Conservation (phyloP, 2,797 vertebrate species). For the Gymnoscopelus braueri region DNA sequence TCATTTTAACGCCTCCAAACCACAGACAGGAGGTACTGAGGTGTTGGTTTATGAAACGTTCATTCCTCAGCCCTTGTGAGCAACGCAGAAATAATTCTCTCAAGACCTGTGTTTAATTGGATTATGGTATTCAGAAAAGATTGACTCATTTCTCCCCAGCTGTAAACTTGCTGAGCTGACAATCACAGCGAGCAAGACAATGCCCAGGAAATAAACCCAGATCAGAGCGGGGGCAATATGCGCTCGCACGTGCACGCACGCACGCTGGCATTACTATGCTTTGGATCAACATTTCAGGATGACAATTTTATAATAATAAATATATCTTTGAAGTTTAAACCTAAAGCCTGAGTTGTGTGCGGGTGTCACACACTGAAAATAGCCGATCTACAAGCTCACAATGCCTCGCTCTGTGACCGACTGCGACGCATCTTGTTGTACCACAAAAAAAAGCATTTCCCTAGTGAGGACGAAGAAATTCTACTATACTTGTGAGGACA, state of each 20-base stretch:
- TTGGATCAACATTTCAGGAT: too few species aligned
- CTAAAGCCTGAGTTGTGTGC: too few species aligned
- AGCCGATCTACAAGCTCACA: too few species aligned
- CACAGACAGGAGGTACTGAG: neutral
- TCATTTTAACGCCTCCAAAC: neutral
- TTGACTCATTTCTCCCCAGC: slow-evolving; percentile 55
- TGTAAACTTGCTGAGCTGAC: slow-evolving; percentile 61
- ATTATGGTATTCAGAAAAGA: slow-evolving; percentile 66
- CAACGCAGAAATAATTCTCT: slow-evolving; percentile 46
- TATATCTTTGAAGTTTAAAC: too few species aligned
- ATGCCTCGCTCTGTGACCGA: too few species aligned
- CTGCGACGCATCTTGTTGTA: too few species aligned
- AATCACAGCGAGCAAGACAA: slow-evolving; percentile 38
- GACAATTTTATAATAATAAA: too few species aligned
- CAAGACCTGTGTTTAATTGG: slow-evolving; percentile 60
- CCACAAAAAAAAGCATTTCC: too few species aligned
- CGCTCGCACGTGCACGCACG: slow-evolving; percentile 5
- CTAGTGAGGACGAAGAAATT: too few species aligned
- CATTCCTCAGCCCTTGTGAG: slow-evolving; percentile 43
- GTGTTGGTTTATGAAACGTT: slow-evolving; percentile 38
- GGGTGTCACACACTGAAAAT: too few species aligned
- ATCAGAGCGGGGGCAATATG: slow-evolving; percentile 2
- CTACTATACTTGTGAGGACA: too few species aligned
- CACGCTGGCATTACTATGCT: too few species aligned
- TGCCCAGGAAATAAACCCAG: slow-evolving; percentile 17